Base-by-base conservation (phyloP, 2,888 invertebrate species). In the Nebria brevicollis region DNA sequence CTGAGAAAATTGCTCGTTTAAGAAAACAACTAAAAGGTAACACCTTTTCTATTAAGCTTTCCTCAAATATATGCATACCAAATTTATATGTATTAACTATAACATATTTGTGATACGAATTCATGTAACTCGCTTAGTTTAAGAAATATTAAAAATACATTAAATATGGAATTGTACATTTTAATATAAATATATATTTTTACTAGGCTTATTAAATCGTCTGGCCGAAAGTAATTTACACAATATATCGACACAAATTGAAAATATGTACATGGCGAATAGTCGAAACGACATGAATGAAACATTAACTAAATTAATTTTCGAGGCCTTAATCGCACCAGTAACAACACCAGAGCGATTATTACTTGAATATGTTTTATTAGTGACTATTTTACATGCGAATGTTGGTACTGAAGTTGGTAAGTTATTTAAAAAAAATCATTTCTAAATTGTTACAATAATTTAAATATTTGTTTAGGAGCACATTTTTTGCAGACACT, bases 361-460 rank as follows among this genome's bases (percentile, higher is more conserved):
- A 86, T 90, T 96, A 0, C 93, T 95, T 20, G 98, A 98, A 85
- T 95, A 97, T 86, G 93, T 95, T 42, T 93, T 97, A 85, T 88
- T 98, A 0, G 90, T 98, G 13, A 92, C 96, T 0, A 92, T 96
- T 83, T 88, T 98, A 43, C 97, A 98, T 88, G 95, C 96, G 0
- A 97, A 97, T 88, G 93, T 98, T 66, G 98, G 96, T 13, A 93
- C 93, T 2, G 98, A 99, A 92, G 93, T 98, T 76, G 97, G 97
- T 94, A 86, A 89, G 91, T 87, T 34, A 34, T 34, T 34, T 34
- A 4, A 34, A 75, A 73, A 34, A n/a, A 13, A 25, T 66, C n/a
- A 25, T 77, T 6, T 80, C 75, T 73, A 34, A 11, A 66, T 77
- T n/a, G n/a, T n/a, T 78, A 66, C 25, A 68, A 3, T 20, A 42